Base-by-base conservation (phyloP, 1,140 invertebrate species). In the Pollicipes pollicipes region DNA sequence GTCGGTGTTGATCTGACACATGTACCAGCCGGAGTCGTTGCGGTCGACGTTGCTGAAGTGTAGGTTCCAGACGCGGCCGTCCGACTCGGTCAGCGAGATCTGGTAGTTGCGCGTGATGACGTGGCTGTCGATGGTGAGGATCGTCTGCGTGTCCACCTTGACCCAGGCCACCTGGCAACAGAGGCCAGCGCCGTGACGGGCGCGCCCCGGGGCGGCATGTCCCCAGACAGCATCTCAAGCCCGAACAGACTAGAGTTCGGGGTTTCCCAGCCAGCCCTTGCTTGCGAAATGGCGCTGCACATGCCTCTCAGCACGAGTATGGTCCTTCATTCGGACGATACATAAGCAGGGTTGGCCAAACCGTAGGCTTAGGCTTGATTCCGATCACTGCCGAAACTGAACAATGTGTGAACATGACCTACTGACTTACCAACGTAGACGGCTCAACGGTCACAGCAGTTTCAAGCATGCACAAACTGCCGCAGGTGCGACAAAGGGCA, bases 61-160 rank as follows among this genome's bases (percentile, higher is more conserved):
- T 0, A 79, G 73, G 35, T 74, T 74, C 77, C 77, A 79, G 2
- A 75, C 76, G 31, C 73, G 74, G 26, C 75, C 71, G 28, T 72
- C 74, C 31, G 74, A 73, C 27, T 76, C 74, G 8, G 35, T 8
- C 35, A 35, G 35, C 35, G 35, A 35, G 6, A 73, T 73, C 8
- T 72, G 66, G 64, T 78, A 70, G 35, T 76, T 68, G 74, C 0
- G 77, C 76, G 21, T 70, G 58, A 30, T 78, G 75, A 26, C 77
- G 73, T 3, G 74, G 72, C 70, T 70, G 69, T 78, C 77, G 37
- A 81, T 78, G 3, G 79, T 78, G 10, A 81, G 73, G 70, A 79
- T 80, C 29, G 82, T 77, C 73, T 82, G 81, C 68, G 81, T 82
- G 71, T 83, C 82, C 30, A 82, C 78, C 30, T 79, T 71, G 30